Base-by-base conservation (phyloP, 2,797 vertebrate genomes). In the Sarcoramphus papa region DNA sequence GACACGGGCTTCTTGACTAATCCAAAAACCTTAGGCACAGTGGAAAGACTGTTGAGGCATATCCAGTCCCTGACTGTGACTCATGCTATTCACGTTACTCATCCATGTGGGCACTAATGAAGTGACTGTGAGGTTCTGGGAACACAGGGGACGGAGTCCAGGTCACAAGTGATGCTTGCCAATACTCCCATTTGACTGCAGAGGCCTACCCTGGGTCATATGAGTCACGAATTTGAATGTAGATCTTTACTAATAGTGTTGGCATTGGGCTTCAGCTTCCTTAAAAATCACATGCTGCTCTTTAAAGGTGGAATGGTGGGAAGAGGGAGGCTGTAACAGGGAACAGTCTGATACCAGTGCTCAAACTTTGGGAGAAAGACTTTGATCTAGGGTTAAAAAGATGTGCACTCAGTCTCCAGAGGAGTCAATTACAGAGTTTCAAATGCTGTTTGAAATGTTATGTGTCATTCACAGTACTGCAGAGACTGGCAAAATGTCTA, bases 31-130 rank as follows among this genome's bases (percentile, higher is more conserved):
- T 87, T 86, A 93, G 68, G 87, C 92, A 94, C 78, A 91, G 92
- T 92, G 93, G 75, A 92, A 95, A 91, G 81, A 83, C 75, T 89
- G 85, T 91, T 96, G 84, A 87, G 91, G 85, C 89, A 91, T 94
- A 96, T 83, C 92, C 95, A 94, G 81, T 64, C 81, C 62, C 95
- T 92, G 85, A 80, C 89, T 93, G 81, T 97, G 95, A 97, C 92
- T 97, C 96, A 96, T 53, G 81, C 87, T 95, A 37, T 92, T 95
- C 78, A 13, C 54, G 84, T 95, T 97, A 95, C 84, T 96, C 93
- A 97, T 96, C 93, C 87, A 80, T 60, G 95, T 96, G 96, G 96
- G 95, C 92, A 96, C 92, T 95, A 97, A 97, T 92, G 95, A 97
- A 93, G 92, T 94, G 89, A 93, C 95, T 97, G 72, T 59, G 87